A percentile compares a stretch with the other conserved stretches of the same genome.
phyloP scores from a whole-genome alignment of 2,113 vertebrate genomes.

The Cephalopholis sonnerati region DNA sequence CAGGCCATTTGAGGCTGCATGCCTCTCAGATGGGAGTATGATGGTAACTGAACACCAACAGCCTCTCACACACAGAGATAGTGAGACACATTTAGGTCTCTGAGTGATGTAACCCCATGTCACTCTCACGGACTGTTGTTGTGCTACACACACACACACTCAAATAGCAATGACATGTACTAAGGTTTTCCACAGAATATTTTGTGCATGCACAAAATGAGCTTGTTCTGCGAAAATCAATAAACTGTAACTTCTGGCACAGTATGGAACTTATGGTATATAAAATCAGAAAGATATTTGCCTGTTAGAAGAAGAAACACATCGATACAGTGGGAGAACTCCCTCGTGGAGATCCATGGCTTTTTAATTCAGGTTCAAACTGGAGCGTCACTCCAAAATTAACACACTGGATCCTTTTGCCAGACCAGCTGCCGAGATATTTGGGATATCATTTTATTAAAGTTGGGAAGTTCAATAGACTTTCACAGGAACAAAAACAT shows the following conservation, averaged over 20 bases:
- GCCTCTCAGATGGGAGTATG: slow-evolving; percentile 6
- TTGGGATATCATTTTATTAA: slow-evolving; percentile 56
- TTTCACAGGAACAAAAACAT: slow-evolving; percentile 39
- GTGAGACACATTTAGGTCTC: slow-evolving; percentile 19
- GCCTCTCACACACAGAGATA: background rate
- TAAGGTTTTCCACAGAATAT: background rate
- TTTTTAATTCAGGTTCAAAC: slow-evolving; percentile 63
- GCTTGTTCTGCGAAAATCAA: background rate
- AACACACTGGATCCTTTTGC: slow-evolving; percentile 48
- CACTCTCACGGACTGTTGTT: background rate
- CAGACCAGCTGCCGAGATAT: slow-evolving; percentile 52
- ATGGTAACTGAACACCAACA: slow-evolving; percentile 32
- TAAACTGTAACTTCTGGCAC: background rate
- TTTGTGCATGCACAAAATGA: background rate
- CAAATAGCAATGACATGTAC: background rate
- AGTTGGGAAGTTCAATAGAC: slow-evolving; percentile 43
- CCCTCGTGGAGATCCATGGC: slow-evolving; percentile 26
- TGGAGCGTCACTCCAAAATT: slow-evolving; percentile 62
- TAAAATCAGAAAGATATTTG: slow-evolving; percentile 8
- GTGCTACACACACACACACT: background rate
- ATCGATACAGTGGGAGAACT: slow-evolving; percentile 26
- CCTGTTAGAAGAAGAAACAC: slow-evolving; percentile 21
- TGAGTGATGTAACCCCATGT: slow-evolving; percentile 30
- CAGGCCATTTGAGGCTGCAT: background rate
- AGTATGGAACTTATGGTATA: background rate